phyloP scores from a whole-genome alignment of 1,140 invertebrate species.

The Campoletis sonorensis region DNA sequence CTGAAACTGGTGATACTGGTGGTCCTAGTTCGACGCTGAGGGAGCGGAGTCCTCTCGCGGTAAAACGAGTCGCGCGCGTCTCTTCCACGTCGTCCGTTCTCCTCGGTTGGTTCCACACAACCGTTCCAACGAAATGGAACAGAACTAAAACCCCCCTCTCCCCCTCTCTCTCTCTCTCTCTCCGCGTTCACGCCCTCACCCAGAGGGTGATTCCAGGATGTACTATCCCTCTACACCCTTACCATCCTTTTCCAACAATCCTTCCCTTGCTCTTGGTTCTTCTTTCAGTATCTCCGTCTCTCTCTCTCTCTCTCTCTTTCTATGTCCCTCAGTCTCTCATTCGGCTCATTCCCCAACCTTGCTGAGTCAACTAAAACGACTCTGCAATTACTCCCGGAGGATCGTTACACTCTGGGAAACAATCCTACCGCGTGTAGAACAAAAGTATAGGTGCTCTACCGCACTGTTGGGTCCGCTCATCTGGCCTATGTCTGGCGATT shows the following conservation, averaged over 20 bases:
- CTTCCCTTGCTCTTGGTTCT: not conserved
- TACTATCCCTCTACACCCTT: conserved; percentile 4
- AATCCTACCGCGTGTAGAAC: conserved; percentile 63
- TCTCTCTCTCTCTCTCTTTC: conserved; percentile 54
- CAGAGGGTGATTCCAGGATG: not conserved
- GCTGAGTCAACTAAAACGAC: conserved; percentile 70
- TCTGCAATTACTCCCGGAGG: conserved; percentile 70
- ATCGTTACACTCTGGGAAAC: conserved; percentile 67
- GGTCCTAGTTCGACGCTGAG: not conserved
- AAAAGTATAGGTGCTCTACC: conserved; percentile 34
- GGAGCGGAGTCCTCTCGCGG: conserved; percentile 32
- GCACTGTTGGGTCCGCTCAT: conserved; percentile 25
- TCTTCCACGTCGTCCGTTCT: conserved; percentile 35
- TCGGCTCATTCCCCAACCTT: conserved; percentile 52
- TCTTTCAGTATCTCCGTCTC: conserved; percentile 54
- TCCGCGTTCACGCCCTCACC: not conserved
- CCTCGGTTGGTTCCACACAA: conserved; percentile 39
- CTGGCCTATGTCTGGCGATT: conserved; percentile 29
- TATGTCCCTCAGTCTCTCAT: conserved; percentile 57
- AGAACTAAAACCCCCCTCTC: conserved; percentile 7
- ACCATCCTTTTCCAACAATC: not conserved
- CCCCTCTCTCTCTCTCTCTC: too few relatives aligned
- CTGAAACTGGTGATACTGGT: conserved; percentile 6
- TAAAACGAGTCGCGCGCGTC: conserved; percentile 13
- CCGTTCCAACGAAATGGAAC: conserved; percentile 16